These are phyloP conservation scores for Mythimna loreyi DNA, from an alignment of 2,888 invertebrate genomes.

Conservation along the genomic window DNA sequence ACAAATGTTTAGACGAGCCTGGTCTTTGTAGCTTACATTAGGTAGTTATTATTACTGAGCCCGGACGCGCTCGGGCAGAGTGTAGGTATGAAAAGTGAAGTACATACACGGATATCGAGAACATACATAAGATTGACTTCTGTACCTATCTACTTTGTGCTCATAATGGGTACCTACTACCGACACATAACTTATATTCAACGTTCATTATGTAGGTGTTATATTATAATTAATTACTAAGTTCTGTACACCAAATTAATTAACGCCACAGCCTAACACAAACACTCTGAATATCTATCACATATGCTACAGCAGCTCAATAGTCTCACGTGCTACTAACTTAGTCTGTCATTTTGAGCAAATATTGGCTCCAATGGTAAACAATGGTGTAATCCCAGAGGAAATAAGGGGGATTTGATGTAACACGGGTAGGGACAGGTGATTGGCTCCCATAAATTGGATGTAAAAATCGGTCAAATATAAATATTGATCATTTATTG, in stretches of 20 bases:
- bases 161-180: neutral
- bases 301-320: constrained; percentile 26
- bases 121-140: too few relatives aligned
- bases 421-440: constrained; percentile 68
- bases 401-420: constrained; percentile 78
- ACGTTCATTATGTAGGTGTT: constrained; percentile 6
- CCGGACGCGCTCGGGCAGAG: too few relatives aligned
- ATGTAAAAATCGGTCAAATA: constrained; percentile 56
- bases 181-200: constrained; percentile 6
- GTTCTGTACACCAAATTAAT: constrained; percentile 55
- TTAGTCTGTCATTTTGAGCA: constrained; percentile 58
- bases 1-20: too few relatives aligned
- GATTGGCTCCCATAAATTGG: constrained; percentile 71
- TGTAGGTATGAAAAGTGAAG: too few relatives aligned
- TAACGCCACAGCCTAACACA: constrained; percentile 52
- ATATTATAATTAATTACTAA: constrained; percentile 45
- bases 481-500: constrained; percentile 48
- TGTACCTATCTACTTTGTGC: too few relatives aligned
- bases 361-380: constrained; percentile 62
- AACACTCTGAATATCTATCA: neutral
- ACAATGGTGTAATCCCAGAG: constrained; percentile 73
- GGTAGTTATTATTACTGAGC: too few relatives aligned
- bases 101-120: too few relatives aligned
- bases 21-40: too few relatives aligned
- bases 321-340: constrained; percentile 21